A percentile compares a stretch with the other conserved stretches of the same genome.
phyloP scores from a whole-genome alignment of 2,797 vertebrate genomes.

The Syngnathus rostellatus region DNA sequence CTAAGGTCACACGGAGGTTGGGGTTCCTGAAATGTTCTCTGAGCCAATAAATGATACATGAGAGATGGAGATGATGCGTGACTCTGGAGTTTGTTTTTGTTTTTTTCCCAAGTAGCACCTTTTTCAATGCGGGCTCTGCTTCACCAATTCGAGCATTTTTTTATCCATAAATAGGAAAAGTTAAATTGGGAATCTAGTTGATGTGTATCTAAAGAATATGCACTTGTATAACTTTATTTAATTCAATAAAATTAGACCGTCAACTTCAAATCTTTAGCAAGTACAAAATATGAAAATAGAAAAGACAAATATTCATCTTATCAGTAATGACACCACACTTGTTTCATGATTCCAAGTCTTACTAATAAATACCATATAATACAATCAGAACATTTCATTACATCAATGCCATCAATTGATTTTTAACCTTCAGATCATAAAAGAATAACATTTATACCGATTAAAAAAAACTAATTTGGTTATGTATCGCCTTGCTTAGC shows the following conservation, averaged over 20 bases:
- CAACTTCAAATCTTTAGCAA: neutral
- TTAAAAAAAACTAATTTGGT: neutral
- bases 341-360: too few species aligned
- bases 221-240: neutral
- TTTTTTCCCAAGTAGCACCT: neutral
- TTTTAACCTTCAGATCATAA: neutral
- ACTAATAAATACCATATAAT: neutral
- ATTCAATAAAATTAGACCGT: too few species aligned
- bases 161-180: neutral
- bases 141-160: neutral
- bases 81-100: neutral
- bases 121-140: neutral
- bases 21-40: neutral
- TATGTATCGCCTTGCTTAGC: neutral
- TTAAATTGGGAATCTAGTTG: neutral
- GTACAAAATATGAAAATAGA: too few species aligned
- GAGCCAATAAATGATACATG: slow-evolving; percentile 2
- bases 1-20: neutral
- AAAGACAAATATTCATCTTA: too few species aligned
- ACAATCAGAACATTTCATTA: neutral
- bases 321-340: too few species aligned
- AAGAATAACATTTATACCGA: neutral
- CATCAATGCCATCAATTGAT: too few species aligned
- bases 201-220: neutral
- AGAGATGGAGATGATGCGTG: neutral